A percentile compares a stretch with the other conserved stretches of the same genome.
Conservation (phyloP, 2,888 invertebrate species). For the Steinernema hermaphroditum region DNA sequence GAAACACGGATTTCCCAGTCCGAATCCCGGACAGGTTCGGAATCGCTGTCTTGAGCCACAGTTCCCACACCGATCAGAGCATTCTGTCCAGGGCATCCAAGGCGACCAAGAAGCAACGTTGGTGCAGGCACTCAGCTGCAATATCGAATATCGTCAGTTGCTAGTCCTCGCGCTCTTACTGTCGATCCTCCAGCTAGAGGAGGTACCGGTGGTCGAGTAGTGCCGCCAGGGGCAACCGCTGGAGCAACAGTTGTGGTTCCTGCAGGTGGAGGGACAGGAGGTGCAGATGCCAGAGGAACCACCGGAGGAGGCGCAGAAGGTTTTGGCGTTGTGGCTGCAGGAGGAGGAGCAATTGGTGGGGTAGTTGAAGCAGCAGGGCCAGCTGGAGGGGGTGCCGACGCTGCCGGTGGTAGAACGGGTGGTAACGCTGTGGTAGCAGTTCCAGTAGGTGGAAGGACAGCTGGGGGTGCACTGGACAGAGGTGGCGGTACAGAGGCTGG, state of each 20-base stretch:
- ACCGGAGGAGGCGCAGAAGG: no score
- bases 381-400: no score
- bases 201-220: background rate
- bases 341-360: no score
- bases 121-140: background rate
- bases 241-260: background rate
- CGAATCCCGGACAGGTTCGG: background rate
- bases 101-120: background rate
- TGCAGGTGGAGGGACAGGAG: background rate
- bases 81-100: slow-evolving; percentile 1
- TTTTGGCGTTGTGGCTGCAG: no score
- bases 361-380: no score
- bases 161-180: background rate
- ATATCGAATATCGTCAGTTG: background rate
- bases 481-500: no score
- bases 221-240: background rate
- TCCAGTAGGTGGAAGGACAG: no score
- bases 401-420: no score
- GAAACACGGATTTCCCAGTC: background rate
- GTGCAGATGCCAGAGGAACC: no score
- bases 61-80: background rate
- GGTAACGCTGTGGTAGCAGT: no score
- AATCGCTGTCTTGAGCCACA: slow-evolving; percentile 1
- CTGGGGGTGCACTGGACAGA: no score
- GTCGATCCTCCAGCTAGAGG: background rate